phyloP scores from a whole-genome alignment of 2,797 vertebrate species.

The Acanthurus tractus region DNA sequence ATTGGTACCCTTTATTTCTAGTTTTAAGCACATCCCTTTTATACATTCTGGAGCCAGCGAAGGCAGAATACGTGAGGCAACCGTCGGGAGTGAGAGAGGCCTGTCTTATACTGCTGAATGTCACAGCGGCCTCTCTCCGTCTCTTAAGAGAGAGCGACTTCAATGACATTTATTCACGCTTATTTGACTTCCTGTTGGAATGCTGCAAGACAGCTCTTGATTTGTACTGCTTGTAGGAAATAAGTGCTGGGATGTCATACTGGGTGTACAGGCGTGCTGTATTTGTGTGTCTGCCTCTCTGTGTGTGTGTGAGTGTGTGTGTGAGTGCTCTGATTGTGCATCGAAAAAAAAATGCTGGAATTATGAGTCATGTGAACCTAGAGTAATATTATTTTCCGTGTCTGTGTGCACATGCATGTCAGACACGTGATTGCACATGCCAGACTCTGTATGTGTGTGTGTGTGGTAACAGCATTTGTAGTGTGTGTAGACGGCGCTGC shows the following conservation, averaged over 20 bases:
- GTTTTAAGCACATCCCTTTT: conserved; percentile 26
- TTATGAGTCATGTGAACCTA: conserved; percentile 24
- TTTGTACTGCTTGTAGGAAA: conserved; percentile 41
- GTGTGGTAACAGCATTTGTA: conserved; percentile 16
- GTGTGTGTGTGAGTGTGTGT: not conserved
- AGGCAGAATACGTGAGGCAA: not conserved
- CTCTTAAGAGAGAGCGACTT: conserved; percentile 29
- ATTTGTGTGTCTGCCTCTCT: not conserved
- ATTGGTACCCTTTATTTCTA: conserved; percentile 34
- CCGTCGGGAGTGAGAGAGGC: conserved; percentile 11
- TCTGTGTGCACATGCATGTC: conserved; percentile 22
- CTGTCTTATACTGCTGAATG: conserved; percentile 26
- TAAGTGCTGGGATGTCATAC: conserved; percentile 16
- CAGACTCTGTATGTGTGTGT: conserved; percentile 6
- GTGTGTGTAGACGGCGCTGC: conserved; percentile 42
- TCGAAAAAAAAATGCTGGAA: conserved; percentile 11
- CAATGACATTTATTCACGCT: conserved; percentile 56
- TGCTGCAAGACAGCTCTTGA: conserved; percentile 32
- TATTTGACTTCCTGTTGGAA: conserved; percentile 49
- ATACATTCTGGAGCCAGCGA: not conserved
- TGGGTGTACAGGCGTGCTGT: not conserved
- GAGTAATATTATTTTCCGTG: conserved; percentile 18
- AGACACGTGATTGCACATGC: conserved; percentile 16
- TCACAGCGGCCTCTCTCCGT: conserved; percentile 29
- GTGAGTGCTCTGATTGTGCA: conserved; percentile 12